Base-by-base conservation (phyloP, 2,797 vertebrate species). In the Echiichthys vipera region DNA sequence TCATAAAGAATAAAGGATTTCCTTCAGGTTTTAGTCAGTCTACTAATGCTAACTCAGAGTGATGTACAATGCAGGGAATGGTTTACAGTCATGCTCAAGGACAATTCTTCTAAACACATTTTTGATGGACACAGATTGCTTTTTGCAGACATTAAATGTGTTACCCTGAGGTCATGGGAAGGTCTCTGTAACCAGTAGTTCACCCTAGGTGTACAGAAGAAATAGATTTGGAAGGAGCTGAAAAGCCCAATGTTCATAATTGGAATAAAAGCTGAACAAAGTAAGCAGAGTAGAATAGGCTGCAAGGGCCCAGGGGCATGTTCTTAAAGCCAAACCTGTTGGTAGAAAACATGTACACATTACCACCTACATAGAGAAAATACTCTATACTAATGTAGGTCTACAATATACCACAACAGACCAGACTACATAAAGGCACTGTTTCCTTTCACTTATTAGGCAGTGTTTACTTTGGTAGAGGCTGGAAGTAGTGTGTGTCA, bases 71-170 rank as follows among this genome's bases (percentile, higher is more conserved):
- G 36, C 39, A 50, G 51, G 32, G 59, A 51, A 72, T 49, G n/a
- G n/a, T 72, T 71, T 61, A 51, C 49, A 68, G 49, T 49, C 46
- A 30, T 22, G 46, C 55, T 72, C 51, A 77, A 83, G 71, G 73
- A 74, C 49, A 42, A 57, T 57, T 65, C 46, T 66, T 40, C 39
- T 34, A 20, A 12, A 39, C 20, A 7, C 11, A 17, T 50, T 34
- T 47, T 64, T 43, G 29, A 71, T 43, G 36, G 40, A 63, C 43
- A 32, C 18, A 42, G 46, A 42, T 25, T 58, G 13, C 14, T 13
- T 56, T 50, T 71, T 30, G 34, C 50, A 69, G 65, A 51, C 6
- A 50, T 63, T 66, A 49, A 63, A 74, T 66, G 22, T 51, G 34
- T 58, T 29, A 55, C 29, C 29, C 14, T 5, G 15, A 53, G 59